Evolutionary conservation across 2,888 invertebrate species (phyloP), one percentile per base, ranked within the genome.

Genomic region (Pilophorus perplexus): DNA sequence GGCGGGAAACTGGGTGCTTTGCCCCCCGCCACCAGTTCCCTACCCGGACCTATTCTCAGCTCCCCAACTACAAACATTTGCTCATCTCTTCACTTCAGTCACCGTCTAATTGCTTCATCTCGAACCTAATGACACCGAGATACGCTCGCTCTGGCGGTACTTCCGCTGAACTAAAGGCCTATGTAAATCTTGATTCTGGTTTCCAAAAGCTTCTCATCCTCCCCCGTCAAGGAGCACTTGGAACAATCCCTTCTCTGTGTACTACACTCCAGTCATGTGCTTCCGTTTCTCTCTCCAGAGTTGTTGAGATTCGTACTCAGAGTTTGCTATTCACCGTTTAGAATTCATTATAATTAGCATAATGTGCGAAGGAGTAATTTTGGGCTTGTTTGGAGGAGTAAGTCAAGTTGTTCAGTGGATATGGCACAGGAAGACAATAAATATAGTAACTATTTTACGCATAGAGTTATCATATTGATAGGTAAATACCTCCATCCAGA

Each of bases 61-160:
- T 46, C 28, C n/a, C 46, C 62, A 62, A 62, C 48, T 27, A 46
- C 62, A 62, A 62, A 62, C 62, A 62, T 62, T 62, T 62, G 62
- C 62, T 62, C 62, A 62, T 62, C 62, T 46, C 62, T 62, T 62
- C 62, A 62, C 44, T 28, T 27, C 27, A 20, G 25, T 52, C 37
- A 28, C 33, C 62, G 46, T 46, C 44, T 62, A 62, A 62, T 62
- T 62, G 62, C 62, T 62, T 62, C 62, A 48, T 62, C 62, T 62
- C 52, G 62, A 62, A 62, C 48, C 62, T 62, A 62, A 62, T 62
- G 62, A 62, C 62, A 62, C 46, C 46, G 59, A 25, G 59, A 59
- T 59, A 40, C 25, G 25, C n/a, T n/a, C n/a, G n/a, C n/a, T n/a
- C n/a, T n/a, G n/a, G n/a, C n/a, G n/a, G n/a, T n/a, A n/a, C n/a